These are phyloP conservation scores for Chalcosyrphus nemorum DNA, from an alignment of 2,888 invertebrate species.

Conservation along the genomic window DNA sequence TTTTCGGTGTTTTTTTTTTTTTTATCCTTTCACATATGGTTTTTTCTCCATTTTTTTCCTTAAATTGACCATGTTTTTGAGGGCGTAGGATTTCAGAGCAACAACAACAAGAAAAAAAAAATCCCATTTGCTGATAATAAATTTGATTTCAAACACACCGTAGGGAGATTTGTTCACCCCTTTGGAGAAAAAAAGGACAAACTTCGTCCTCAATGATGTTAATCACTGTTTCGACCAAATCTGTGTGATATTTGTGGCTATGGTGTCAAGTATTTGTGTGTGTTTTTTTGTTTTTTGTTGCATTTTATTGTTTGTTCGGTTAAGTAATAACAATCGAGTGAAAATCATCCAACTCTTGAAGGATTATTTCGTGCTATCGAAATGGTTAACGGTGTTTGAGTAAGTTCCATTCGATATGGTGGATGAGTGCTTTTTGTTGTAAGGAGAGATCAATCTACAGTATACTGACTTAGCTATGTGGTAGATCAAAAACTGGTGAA, in stretches of 20 bases:
- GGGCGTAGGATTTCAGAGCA: not conserved
- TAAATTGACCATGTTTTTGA: conserved; percentile 8
- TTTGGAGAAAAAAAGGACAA: not conserved
- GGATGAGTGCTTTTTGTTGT: too few relatives aligned
- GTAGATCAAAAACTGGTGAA: too few relatives aligned
- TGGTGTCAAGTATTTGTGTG: conserved; percentile 5
- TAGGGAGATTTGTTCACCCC: conserved; percentile 45
- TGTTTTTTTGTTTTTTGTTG: not conserved
- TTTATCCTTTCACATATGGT: not conserved
- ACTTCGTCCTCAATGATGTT: conserved; percentile 20
- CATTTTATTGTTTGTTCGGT: not conserved
- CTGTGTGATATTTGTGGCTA: conserved; percentile 49
- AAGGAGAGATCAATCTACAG: too few relatives aligned
- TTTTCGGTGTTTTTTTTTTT: conserved; percentile 3
- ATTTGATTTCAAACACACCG: conserved; percentile 54
- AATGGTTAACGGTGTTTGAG: not conserved
- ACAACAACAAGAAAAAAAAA: conserved; percentile 4
- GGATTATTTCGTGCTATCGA: not conserved
- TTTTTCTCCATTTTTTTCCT: conserved; percentile 8
- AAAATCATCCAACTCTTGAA: not conserved
- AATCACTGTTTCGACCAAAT: conserved; percentile 47
- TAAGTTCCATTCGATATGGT: too few relatives aligned
- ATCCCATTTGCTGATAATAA: conserved; percentile 45
- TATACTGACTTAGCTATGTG: too few relatives aligned
- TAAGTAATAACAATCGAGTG: not conserved